Base-by-base conservation (phyloP, 2,888 invertebrate species). In the Cepaea hortensis region DNA sequence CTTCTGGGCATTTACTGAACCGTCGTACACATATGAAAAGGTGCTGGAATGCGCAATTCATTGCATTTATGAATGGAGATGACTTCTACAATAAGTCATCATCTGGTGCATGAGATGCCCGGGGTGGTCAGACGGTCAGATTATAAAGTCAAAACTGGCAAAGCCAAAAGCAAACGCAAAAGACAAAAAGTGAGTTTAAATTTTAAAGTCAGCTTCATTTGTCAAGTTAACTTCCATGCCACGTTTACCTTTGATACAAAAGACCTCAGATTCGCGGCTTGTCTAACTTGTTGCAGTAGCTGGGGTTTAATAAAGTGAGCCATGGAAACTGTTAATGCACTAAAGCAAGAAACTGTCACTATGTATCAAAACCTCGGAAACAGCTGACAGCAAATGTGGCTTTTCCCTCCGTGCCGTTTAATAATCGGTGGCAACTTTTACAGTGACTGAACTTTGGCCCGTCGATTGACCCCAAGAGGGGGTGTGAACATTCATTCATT, bases 231-330 rank as follows among this genome's bases (percentile, higher is more conserved):
- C 50, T n/a, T 6, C 20, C 61, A 3, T 9, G 18, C 72, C 3
- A 73, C 20, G n/a, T 61, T 85, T 83, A 83, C 76, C 82, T 61
- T 46, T 81, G 81, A 72, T 23, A 50, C 62, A 81, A 76, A 81
- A 50, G 7, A 65, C 65, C 75, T 81, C 15, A 50, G 23, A 13
- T 82, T 23, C 55, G 55, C 55, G 35, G 50, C 55, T 15, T 35
- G 72, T 15, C 82, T 11, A n/a, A 73, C 9, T 11, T 55, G 72
- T 18, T 73, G 50, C 23, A 73, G 35, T 61, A 72, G 3, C 11
- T 6, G 13, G 46, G 18, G 15, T 6, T 72, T 5, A 15, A 82
- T 46, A 23, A 6, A 50, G 50, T 55, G 72, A n/a, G 81, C 48
- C 81, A 81, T 81, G 1, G 2, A 15, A 65, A 48, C 6, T 62